Evolutionary conservation across 2,888 invertebrate species (phyloP).

Genomic region (Lycophotia porphyrea): DNA sequence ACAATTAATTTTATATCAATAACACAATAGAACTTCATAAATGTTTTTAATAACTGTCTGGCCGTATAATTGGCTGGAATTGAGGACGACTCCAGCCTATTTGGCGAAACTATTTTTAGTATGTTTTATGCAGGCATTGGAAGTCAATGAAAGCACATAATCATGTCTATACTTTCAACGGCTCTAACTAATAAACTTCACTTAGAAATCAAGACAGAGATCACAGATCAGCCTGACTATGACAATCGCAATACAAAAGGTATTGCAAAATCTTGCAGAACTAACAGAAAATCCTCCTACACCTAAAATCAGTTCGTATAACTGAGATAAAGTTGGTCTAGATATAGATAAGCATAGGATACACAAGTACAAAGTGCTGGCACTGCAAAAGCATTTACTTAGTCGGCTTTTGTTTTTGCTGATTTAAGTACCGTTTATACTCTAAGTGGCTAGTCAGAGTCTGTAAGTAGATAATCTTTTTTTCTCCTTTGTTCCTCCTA

Average conservation of each 20-base stretch:
- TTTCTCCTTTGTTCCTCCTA: constrained; percentile 69
- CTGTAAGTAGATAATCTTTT: constrained; percentile 74
- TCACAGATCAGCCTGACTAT: constrained; percentile 1
- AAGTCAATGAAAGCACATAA: neutral
- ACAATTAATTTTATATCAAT: neutral
- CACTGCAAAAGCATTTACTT: constrained; percentile 76
- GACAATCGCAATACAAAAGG: constrained; percentile 3
- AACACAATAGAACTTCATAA: neutral
- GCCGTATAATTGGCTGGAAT: neutral
- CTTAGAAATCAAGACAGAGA: neutral
- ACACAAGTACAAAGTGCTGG: constrained; percentile 72
- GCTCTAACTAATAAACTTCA: neutral
- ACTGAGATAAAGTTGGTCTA: constrained; percentile 64
- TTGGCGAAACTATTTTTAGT: neutral
- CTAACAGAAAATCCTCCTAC: constrained; percentile 38
- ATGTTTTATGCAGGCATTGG: neutral
- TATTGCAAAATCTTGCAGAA: constrained; percentile 10
- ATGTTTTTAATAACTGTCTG: neutral
- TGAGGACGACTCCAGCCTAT: neutral
- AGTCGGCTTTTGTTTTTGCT: constrained; percentile 82
- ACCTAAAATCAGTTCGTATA: constrained; percentile 62
- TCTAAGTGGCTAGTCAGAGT: constrained; percentile 79
- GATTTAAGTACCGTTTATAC: constrained; percentile 81
- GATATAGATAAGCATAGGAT: constrained; percentile 68
- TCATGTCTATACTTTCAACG: neutral